Evolutionary conservation across 2,113 vertebrate genomes (phyloP), one percentile per base, ranked within the genome.

Genomic region (Hippocampus guttulatus): DNA sequence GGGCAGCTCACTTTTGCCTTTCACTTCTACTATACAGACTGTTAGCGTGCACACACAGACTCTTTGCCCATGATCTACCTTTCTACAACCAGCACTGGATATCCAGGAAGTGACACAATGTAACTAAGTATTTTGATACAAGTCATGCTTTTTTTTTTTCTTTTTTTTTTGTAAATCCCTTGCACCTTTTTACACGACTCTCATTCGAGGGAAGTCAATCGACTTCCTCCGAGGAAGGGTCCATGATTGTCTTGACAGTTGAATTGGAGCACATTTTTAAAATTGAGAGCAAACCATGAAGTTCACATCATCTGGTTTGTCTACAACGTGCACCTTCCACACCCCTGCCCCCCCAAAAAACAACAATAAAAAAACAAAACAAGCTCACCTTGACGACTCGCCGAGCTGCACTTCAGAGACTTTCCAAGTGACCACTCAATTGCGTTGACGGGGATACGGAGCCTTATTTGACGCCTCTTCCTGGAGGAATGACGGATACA

Each of bases 1-100:
- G 9, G 18, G 81, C 75, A 71, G 81, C 47, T 75, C 74, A 82
- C 78, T 79, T 90, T 78, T 89, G 88, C 88, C 86, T 91, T 38
- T 90, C 75, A 86, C 79, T 69, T 88, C 68, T 82, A 74, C 70
- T 38, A 38, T 38, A 77, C 79, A 85, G 89, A 92, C 91, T 92
- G 91, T 91, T 90, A 90, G 71, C 75, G 75, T 69, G 65, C 70
- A 79, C 75, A 81, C 74, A 63, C 33, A 81, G 57, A 78, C 73
- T 68, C 41, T 54, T 64, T 75, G 60, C 55, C 38, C 77, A 76
- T 57, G 25, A 72, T 70, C 81, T 71, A 63, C 73, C 67, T 73
- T 69, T 73, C 57, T 64, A 79, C 86, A 84, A 88, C 85, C 88
- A 88, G 89, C 89, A 77, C 81, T 84, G 81, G 84, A 84, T 79